Percentiles rank a stretch among this genome's conserved stretches.
These are phyloP conservation scores for Polypterus bichir DNA, from an alignment of 2,113 vertebrate genomes.

Conservation along the genomic window DNA sequence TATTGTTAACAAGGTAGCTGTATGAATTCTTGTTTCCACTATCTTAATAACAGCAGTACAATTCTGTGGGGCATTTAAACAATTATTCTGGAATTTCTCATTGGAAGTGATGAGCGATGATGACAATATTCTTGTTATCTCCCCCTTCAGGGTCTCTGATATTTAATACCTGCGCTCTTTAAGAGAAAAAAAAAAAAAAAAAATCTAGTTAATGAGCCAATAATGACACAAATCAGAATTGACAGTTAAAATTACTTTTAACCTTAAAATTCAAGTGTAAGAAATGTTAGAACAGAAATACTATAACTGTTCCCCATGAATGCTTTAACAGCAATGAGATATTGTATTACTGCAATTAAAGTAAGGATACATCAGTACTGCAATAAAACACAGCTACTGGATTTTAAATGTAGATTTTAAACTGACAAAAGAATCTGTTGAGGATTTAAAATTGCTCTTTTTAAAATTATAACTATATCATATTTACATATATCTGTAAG, in stretches of 20 bases:
- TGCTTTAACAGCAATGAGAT: neutral
- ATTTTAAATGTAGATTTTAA: too few species aligned
- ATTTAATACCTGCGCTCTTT: constrained; percentile 45
- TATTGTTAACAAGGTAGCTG: too few species aligned
- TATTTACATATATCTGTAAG: too few species aligned
- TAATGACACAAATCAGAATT: constrained; percentile 48
- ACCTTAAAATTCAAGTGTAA: constrained; percentile 35
- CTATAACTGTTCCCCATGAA: neutral
- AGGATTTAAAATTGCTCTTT: too few species aligned
- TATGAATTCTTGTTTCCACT: too few species aligned
- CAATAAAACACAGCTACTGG: too few species aligned
- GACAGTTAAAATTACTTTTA: constrained; percentile 51
- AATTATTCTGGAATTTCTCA: constrained; percentile 78
- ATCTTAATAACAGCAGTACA: neutral
- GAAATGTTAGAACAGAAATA: constrained; percentile 1
- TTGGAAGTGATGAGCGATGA: constrained; percentile 68
- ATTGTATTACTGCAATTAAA: too few species aligned
- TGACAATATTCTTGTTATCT: constrained; percentile 63
- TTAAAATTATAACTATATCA: too few species aligned
- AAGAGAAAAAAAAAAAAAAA: constrained; percentile 48
- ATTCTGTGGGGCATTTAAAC: constrained; percentile 40
- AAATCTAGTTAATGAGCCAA: constrained; percentile 60
- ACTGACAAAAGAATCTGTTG: neutral
- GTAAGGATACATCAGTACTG: too few species aligned
- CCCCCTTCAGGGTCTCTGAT: constrained; percentile 53